A percentile compares a stretch with the other conserved stretches of the same genome.
phyloP scores from a whole-genome alignment of 2,888 invertebrate genomes.

The Scaptomyza cyrtandrae region DNA sequence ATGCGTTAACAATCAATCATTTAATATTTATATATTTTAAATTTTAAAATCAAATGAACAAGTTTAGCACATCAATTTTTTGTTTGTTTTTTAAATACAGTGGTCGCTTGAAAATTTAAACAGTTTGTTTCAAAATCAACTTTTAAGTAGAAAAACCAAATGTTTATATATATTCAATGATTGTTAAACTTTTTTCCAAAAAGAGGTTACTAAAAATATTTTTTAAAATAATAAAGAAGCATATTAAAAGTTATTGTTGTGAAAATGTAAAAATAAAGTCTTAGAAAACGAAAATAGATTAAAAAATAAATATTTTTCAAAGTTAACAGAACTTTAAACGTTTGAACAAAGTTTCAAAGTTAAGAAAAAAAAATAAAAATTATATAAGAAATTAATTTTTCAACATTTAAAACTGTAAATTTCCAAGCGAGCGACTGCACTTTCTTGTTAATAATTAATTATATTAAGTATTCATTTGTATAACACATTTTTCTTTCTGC shows the following conservation, averaged over 20 bases:
- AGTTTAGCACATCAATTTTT: constrained; percentile 4
- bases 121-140: no score
- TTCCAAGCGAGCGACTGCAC: background rate
- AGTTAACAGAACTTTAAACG: no score
- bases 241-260: no score
- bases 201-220: no score
- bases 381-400: background rate
- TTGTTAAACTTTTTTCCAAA: no score
- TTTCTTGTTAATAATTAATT: background rate
- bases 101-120: background rate
- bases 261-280: no score
- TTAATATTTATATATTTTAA: no score
- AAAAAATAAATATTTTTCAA: no score
- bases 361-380: background rate
- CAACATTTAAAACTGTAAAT: background rate
- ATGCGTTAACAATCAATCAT: constrained; percentile 18
- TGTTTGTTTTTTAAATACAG: constrained; percentile 2
- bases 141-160: background rate
- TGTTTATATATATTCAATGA: no score
- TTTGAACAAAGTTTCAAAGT: background rate
- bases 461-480: background rate
- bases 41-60: constrained; percentile 29
- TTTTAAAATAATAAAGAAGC: no score
- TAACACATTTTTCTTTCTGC: background rate
- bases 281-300: no score